These are phyloP conservation scores for Morpho deidamia DNA, from an alignment of 2,888 invertebrate genomes.

Conservation along the genomic window DNA sequence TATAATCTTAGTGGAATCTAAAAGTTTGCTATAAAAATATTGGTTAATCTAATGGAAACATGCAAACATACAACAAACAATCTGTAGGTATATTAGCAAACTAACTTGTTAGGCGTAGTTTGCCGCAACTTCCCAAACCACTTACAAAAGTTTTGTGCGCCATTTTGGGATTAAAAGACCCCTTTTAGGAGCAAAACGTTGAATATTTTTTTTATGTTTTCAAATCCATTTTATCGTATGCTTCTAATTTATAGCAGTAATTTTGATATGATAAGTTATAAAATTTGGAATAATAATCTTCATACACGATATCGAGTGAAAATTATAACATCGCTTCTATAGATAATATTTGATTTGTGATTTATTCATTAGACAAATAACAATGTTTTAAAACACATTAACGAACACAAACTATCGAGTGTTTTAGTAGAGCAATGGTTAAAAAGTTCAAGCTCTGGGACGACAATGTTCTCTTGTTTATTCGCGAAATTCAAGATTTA, in stretches of 20 bases:
- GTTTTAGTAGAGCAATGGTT: slow-evolving; percentile 1
- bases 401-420: neutral
- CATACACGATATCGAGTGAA: too few relatives aligned
- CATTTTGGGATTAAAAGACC: slow-evolving; percentile 15
- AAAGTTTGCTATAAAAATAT: neutral
- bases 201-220: neutral
- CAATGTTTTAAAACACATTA: neutral
- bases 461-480: slow-evolving; percentile 12
- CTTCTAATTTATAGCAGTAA: neutral
- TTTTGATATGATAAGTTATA: too few relatives aligned
- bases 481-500: slow-evolving; percentile 11
- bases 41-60: slow-evolving; percentile 3
- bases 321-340: too few relatives aligned
- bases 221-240: neutral
- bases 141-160: slow-evolving; percentile 19
- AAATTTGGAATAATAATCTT: too few relatives aligned
- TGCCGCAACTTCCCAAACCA: slow-evolving; percentile 24
- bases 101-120: slow-evolving; percentile 21
- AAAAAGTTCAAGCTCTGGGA: slow-evolving; percentile 3
- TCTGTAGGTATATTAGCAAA: slow-evolving; percentile 17
- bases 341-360: too few relatives aligned
- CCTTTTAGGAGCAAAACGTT: neutral
- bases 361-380: too few relatives aligned
- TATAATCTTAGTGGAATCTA: neutral
- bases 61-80: slow-evolving; percentile 14